Evolutionary conservation across 2,113 vertebrate species (phyloP), one percentile per base, ranked within the genome.

Genomic region (Onychorhynchus coronatus): DNA sequence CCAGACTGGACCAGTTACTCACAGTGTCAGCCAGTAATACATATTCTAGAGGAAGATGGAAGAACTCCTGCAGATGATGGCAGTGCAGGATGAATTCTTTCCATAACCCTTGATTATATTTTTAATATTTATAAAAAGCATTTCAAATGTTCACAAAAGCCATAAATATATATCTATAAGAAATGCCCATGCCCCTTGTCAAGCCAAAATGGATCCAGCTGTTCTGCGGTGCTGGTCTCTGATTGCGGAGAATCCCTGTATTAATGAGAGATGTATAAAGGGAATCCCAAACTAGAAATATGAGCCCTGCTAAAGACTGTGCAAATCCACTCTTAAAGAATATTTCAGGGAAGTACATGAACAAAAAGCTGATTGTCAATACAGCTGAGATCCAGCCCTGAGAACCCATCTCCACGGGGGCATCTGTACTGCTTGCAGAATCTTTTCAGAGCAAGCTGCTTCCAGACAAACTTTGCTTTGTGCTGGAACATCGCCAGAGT

Each of bases 121-220:
- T 95, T 91, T 91, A 95, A 94, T 95, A 96, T 95, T 96, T 91
- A 91, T 91, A 95, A 88, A 95, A 96, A 95, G 80, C 77, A 91
- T 95, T 94, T 80, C 83, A 63, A 94, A 91, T 58, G 82, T 90
- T 96, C 94, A 85, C 1, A 3, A 88, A 74, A 89, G 88, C 71
- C 89, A 97, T 96, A 96, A 96, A 96, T 96, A 95, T 21, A 78
- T 73, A 83, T 80, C n/a, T n/a, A 55, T 37, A 94, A 76, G 92
- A 95, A 96, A 93, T 91, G 93, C 91, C 96, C 90, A 93, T 93
- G 91, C 88, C 95, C 92, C 85, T 91, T 94, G 91, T 97, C 95
- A 96, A 91, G 82, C 55, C 85, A 96, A 96, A 97, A 93, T 91
- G 85, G 93, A 96, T 96, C 89, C 94, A 97, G 95, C 96, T 97